Evolutionary conservation across 2,797 vertebrate genomes (phyloP).

Genomic region (Nannoperca australis): DNA sequence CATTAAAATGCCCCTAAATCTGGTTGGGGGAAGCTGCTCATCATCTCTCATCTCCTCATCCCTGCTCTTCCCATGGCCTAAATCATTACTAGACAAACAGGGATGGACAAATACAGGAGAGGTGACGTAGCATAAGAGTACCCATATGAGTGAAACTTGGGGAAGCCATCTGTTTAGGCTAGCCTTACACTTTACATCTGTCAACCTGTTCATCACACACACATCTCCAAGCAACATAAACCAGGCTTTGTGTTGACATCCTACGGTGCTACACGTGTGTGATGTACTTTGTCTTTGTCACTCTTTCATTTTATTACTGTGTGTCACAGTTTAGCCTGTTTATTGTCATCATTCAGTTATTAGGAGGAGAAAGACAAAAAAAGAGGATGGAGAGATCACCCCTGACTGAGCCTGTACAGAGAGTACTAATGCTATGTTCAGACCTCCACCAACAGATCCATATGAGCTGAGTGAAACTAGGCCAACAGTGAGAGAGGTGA

Average conservation of each 20-base stretch:
- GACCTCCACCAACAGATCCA: conserved; percentile 29
- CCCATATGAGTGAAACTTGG: conserved; percentile 44
- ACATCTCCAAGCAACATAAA: conserved; percentile 63
- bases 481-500: conserved; percentile 51
- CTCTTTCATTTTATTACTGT: conserved; percentile 25
- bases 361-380: background rate
- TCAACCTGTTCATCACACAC: conserved; percentile 15
- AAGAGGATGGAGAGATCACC: conserved; percentile 17
- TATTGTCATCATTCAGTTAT: conserved; percentile 60
- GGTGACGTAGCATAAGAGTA: conserved; percentile 33
- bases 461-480: conserved; percentile 50
- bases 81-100: conserved; percentile 27
- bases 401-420: conserved; percentile 42
- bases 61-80: conserved; percentile 30
- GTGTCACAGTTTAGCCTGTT: conserved; percentile 60
- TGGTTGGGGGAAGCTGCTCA: conserved; percentile 44
- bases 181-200: conserved; percentile 55
- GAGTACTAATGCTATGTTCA: conserved; percentile 51
- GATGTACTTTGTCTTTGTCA: conserved; percentile 44
- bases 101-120: conserved; percentile 27
- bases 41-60: conserved; percentile 58
- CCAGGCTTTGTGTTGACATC: conserved; percentile 58
- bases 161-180: conserved; percentile 69
- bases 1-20: conserved; percentile 61
- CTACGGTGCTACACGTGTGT: conserved; percentile 39